Conservation (phyloP, 2,888 invertebrate species). For the Ectemnius cavifrons region DNA sequence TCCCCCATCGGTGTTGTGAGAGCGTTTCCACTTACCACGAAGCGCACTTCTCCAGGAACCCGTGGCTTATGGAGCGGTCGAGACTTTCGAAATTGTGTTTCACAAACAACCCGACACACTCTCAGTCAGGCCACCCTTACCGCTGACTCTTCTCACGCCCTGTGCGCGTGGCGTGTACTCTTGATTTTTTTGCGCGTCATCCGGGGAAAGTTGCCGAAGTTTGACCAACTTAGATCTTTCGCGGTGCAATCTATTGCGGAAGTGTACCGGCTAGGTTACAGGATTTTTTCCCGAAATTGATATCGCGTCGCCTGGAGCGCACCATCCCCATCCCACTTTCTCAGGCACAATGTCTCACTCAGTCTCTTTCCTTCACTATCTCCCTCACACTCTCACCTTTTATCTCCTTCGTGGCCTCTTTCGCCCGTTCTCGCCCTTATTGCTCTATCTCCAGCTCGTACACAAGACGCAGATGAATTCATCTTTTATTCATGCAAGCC, state of each 20-base stretch:
- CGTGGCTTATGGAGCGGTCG: constrained; percentile 8
- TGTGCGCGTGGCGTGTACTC: background rate
- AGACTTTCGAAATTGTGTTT: constrained; percentile 45
- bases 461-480: constrained; percentile 65
- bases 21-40: constrained; percentile 3
- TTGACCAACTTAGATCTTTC: constrained; percentile 27
- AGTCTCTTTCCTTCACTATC: constrained; percentile 2
- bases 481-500: constrained; percentile 67
- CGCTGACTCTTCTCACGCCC: background rate
- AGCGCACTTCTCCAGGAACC: background rate
- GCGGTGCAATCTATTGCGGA: constrained; percentile 8
- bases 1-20: too few relatives aligned
- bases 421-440: constrained; percentile 34
- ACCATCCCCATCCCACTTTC: constrained; percentile 1
- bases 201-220: constrained; percentile 18
- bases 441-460: constrained; percentile 50
- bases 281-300: constrained; percentile 47
- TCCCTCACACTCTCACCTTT: background rate
- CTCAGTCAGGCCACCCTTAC: background rate
- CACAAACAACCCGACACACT: constrained; percentile 24
- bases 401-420: constrained; percentile 21
- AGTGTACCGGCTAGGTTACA: constrained; percentile 8
- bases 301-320: constrained; percentile 29
- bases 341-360: background rate
- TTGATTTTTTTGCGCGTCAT: constrained; percentile 6